A percentile compares a stretch with the other conserved stretches of the same genome.
Evolutionary conservation across 2,797 vertebrate species (phyloP).

Genomic region (Selene dorsalis): DNA sequence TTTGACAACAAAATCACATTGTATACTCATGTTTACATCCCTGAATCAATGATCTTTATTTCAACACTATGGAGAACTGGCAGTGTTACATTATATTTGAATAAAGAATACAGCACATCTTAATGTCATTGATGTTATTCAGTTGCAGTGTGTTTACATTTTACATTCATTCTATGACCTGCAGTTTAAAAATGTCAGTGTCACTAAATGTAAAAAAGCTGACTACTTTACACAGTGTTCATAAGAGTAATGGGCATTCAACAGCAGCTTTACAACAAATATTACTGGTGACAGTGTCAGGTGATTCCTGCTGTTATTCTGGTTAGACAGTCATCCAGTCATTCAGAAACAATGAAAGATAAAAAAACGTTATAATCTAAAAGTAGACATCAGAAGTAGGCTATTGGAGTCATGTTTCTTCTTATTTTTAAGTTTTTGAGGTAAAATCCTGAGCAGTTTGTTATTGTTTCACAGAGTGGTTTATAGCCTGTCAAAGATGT

Average conservation of each 20-base stretch:
- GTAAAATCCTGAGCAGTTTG: too few relatives aligned
- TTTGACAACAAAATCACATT: too few relatives aligned
- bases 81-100: neutral
- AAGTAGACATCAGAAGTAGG: neutral
- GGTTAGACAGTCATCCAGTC: constrained; percentile 39
- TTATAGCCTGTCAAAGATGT: too few relatives aligned
- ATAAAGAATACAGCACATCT: neutral
- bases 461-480: neutral
- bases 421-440: too few relatives aligned
- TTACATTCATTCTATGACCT: neutral
- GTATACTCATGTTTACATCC: neutral
- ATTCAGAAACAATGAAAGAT: neutral
- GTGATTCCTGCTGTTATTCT: constrained; percentile 8
- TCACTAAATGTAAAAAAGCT: too few relatives aligned
- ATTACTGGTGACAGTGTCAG: neutral
- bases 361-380: neutral
- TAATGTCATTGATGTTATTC: neutral
- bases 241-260: neutral
- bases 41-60: neutral
- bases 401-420: too few relatives aligned
- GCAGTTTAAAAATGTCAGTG: too few relatives aligned
- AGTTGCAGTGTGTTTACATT: neutral
- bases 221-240: neutral
- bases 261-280: neutral
- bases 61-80: neutral